A percentile compares a stretch with the other conserved stretches of the same genome.
These are phyloP conservation scores for Sorex araneus DNA, from an alignment of 2,113 vertebrate species.

Conservation along the genomic window DNA sequence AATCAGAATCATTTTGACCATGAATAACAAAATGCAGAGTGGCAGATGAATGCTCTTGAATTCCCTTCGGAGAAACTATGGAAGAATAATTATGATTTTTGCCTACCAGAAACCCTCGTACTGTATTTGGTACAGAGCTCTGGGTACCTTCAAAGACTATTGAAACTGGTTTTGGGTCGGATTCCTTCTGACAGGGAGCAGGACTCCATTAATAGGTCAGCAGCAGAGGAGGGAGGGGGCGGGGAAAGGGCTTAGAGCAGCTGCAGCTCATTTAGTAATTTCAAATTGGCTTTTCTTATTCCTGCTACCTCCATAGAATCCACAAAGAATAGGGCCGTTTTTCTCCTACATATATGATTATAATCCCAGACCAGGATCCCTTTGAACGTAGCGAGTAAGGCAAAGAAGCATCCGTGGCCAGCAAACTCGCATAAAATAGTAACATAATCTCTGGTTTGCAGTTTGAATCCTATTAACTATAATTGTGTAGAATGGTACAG, in stretches of 20 bases:
- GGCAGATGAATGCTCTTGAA: not conserved
- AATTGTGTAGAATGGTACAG: slow-evolving; percentile 70
- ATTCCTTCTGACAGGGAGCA: slow-evolving; percentile 7
- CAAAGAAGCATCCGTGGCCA: not conserved
- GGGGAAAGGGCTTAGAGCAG: not conserved
- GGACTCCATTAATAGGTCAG: slow-evolving; percentile 65
- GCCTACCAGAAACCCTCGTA: not conserved
- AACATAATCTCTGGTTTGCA: slow-evolving; percentile 66
- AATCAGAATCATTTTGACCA: not conserved
- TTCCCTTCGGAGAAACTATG: not conserved
- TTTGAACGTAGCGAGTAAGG: slow-evolving; percentile 66
- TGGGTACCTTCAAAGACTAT: slow-evolving; percentile 15
- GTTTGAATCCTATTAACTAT: slow-evolving; percentile 74
- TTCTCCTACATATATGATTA: slow-evolving; percentile 63
- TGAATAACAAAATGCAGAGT: not conserved
- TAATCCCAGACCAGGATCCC: slow-evolving; percentile 68
- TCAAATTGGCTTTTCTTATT: slow-evolving; percentile 78
- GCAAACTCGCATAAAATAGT: slow-evolving; percentile 56
- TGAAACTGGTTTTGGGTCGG: not conserved
- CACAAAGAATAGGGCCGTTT: slow-evolving; percentile 70
- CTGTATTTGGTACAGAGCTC: not conserved
- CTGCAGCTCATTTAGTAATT: slow-evolving; percentile 58
- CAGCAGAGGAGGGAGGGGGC: not conserved
- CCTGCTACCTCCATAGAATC: slow-evolving; percentile 67
- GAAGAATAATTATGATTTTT: not conserved